Evolutionary conservation across 2,113 vertebrate species (phyloP).

Genomic region (Ciconia boyciana): DNA sequence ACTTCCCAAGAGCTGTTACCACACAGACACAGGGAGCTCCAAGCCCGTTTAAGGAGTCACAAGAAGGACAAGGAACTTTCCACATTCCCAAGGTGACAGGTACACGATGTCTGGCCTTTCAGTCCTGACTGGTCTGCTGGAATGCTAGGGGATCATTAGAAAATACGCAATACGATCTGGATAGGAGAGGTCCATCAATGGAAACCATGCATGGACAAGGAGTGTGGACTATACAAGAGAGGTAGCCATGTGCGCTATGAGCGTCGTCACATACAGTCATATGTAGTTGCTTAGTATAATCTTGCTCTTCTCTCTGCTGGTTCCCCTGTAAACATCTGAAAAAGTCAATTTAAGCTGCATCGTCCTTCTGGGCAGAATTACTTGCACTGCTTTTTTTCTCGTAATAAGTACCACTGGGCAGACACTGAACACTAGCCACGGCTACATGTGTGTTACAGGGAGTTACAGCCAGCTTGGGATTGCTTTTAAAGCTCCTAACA

Average conservation of each 20-base stretch:
- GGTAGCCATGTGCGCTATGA: neutral
- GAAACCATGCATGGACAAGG: fast-evolving
- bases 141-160: neutral
- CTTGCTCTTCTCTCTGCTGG: neutral
- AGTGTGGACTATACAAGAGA: neutral
- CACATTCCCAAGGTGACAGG: neutral
- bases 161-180: fast-evolving
- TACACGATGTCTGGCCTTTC: fast-evolving
- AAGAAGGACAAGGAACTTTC: neutral
- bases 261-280: fast-evolving
- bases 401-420: neutral
- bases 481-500: neutral
- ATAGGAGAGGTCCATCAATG: neutral
- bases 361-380: neutral
- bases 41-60: neutral
- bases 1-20: neutral
- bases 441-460: neutral
- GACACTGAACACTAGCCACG: neutral
- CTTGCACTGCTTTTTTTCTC: neutral
- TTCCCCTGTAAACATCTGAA: neutral
- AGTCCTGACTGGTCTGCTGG: neutral
- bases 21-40: neutral
- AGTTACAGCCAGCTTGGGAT: neutral
- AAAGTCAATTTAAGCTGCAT: neutral
- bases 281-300: neutral